phyloP scores from a whole-genome alignment of 2,888 invertebrate species.

The Apocheima hispidaria region DNA sequence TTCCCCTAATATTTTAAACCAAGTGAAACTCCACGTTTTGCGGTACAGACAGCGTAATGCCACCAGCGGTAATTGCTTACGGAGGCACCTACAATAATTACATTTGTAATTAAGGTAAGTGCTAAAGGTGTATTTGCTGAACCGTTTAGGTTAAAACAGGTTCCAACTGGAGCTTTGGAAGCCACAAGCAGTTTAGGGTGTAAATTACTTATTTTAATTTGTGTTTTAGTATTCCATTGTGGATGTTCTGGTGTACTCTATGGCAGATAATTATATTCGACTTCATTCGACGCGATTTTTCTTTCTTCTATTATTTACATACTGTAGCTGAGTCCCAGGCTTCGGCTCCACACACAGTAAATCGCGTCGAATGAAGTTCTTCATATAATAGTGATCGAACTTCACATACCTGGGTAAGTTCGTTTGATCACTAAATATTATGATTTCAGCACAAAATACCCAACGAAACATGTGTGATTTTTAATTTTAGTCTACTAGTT shows the following conservation, averaged over 20 bases:
- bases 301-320: too few species aligned
- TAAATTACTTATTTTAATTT: slow-evolving; percentile 31
- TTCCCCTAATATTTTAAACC: slow-evolving; percentile 25
- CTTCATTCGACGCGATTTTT: too few species aligned
- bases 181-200: slow-evolving; percentile 22
- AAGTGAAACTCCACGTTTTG: slow-evolving; percentile 23
- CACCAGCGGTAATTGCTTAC: slow-evolving; percentile 41
- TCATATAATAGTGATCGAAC: too few species aligned
- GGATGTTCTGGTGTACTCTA: slow-evolving; percentile 9
- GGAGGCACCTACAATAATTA: slow-evolving; percentile 45
- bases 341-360: too few species aligned
- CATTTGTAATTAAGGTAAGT: slow-evolving; percentile 47
- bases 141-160: slow-evolving; percentile 33
- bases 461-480: too few species aligned
- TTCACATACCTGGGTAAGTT: too few species aligned
- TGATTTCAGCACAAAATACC: too few species aligned
- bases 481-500: too few species aligned
- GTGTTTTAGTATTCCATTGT: slow-evolving; percentile 16
- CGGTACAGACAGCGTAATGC: slow-evolving; percentile 34
- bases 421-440: too few species aligned
- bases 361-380: too few species aligned
- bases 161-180: slow-evolving; percentile 22
- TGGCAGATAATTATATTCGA: background rate
- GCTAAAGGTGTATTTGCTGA: slow-evolving; percentile 37
- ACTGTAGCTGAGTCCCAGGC: too few species aligned